Evolutionary conservation across 1,140 invertebrate species (phyloP).

Genomic region (Drosophila sulfurigaster): DNA sequence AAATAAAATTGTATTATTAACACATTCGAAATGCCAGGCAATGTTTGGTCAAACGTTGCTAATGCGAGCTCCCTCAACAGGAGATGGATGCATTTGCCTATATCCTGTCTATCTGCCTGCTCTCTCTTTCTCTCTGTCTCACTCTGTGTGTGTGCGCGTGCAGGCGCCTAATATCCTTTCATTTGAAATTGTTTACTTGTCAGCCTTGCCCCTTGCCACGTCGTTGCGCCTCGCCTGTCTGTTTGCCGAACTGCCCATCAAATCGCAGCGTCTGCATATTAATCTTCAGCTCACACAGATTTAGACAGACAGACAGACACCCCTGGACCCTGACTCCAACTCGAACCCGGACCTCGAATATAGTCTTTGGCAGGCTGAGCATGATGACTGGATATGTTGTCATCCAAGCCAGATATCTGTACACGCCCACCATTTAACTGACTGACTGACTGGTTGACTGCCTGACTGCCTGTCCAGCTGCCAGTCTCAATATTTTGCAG

Average conservation of each 20-base stretch:
- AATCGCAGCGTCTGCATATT: constrained; percentile 68
- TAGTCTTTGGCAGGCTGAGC: too few relatives aligned
- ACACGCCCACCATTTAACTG: neutral
- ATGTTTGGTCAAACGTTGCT: constrained; percentile 75
- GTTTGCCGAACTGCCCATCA: constrained; percentile 40
- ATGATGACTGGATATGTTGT: constrained; percentile 23
- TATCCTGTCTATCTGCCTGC: constrained; percentile 11
- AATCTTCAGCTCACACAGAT: constrained; percentile 58
- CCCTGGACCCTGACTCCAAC: too few relatives aligned
- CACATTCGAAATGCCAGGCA: constrained; percentile 71
- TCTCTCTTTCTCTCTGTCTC: constrained; percentile 7
- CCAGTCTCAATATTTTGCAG: constrained; percentile 63
- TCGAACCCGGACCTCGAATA: too few relatives aligned
- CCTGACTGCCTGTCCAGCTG: constrained; percentile 32
- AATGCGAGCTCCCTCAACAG: constrained; percentile 44
- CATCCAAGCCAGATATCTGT: constrained; percentile 21
- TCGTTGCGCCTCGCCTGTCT: constrained; percentile 15
- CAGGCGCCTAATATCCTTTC: constrained; percentile 50
- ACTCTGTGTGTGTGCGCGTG: constrained; percentile 25
- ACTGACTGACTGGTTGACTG: neutral
- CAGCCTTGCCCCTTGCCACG: constrained; percentile 30
- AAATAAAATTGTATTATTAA: constrained; percentile 82
- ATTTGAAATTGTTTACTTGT: constrained; percentile 71
- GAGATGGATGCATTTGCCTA: constrained; percentile 28
- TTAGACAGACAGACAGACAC: constrained; percentile 22